Conservation (phyloP, 2,797 vertebrate genomes). For the Caiman crocodilus region DNA sequence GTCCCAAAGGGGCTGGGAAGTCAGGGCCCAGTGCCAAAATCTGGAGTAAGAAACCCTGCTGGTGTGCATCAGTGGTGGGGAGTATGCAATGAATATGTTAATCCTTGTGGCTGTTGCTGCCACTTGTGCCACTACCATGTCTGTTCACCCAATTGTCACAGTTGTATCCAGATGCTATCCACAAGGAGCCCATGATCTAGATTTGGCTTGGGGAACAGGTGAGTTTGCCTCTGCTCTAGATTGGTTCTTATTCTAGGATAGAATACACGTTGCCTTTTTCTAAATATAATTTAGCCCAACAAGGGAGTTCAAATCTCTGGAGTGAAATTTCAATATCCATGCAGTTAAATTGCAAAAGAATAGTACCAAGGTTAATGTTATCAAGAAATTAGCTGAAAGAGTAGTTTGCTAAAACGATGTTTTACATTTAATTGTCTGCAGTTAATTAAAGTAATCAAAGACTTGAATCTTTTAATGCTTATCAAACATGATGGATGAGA, state of each 20-base stretch:
- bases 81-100: too few species aligned
- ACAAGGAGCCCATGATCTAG: too few species aligned
- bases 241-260: neutral
- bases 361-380: neutral
- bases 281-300: neutral
- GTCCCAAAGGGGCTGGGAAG: too few species aligned
- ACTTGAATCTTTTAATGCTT: neutral
- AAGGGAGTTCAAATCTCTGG: neutral
- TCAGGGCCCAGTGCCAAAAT: too few species aligned
- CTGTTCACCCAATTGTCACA: too few species aligned
- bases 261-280: neutral
- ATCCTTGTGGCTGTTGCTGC: too few species aligned
- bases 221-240: too few species aligned
- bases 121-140: too few species aligned
- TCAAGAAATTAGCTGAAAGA: neutral
- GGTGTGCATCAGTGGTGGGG: too few species aligned
- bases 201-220: too few species aligned
- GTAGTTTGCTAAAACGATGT: neutral
- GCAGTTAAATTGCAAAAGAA: neutral
- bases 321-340: neutral
- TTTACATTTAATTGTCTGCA: neutral
- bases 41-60: too few species aligned
- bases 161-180: too few species aligned
- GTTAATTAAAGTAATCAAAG: neutral
- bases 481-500: neutral